Evolutionary conservation across 2,797 vertebrate genomes (phyloP), one percentile per base, ranked within the genome.

Genomic region (Clarias pachynema): DNA sequence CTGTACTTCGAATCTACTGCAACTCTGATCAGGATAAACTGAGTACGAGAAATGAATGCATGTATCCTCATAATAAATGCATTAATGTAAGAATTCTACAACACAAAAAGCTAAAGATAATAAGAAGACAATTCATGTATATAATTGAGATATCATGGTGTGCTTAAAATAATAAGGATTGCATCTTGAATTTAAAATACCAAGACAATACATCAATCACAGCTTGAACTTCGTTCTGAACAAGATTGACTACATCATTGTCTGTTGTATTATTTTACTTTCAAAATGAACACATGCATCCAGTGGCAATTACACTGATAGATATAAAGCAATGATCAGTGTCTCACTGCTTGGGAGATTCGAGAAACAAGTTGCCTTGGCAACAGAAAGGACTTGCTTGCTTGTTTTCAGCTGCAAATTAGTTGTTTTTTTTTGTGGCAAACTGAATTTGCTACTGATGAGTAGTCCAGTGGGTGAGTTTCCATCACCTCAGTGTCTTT

Each of bases 361-460:
- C 69, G 34, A 89, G 87, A 83, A 88, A 78, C 79, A 88, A 82
- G 90, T 91, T 91, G 87, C 90, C 90, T 87, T 90, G 89, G 90
- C 86, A 91, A 91, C 90, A 66, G 26, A 85, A 87, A 87, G 74
- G 87, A 87, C 87, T 86, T 89, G 84, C 81, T 65, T 84, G 86
- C 83, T 72, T 40, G 85, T 74, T 90, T 83, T 70, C 59, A 83
- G 85, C 79, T 79, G 73, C 72, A 87, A 89, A 89, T 88, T 85
- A 87, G 84, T 77, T 82, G 85, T n/a, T 40, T 31, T 70, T 26
- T 53, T 89, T 81, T 86, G 72, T 84, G 77, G 81, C 69, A 82
- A 85, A 86, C 83, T 84, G 89, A 80, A 85, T 88, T 90, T 44
- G 81, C 85, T 89, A 89, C 70, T 63, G 44, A 68, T 84, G 78